A percentile compares a stretch with the other conserved stretches of the same genome.
Conservation (phyloP, 2,113 vertebrate species). For the Ptychochromis oligacanthus region DNA sequence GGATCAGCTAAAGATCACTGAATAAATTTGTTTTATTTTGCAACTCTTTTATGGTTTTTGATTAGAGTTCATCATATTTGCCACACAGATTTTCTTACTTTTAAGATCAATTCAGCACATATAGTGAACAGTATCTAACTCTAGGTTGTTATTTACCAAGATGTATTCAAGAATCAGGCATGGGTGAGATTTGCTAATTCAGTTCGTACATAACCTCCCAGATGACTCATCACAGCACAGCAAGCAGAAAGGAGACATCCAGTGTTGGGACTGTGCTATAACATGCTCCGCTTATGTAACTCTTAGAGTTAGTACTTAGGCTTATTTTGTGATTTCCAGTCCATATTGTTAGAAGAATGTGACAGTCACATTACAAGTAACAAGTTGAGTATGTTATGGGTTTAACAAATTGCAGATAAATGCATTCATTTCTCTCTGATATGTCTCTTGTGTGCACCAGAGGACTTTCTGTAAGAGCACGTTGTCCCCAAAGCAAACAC, state of each 20-base stretch:
- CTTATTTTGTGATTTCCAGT: constrained; percentile 38
- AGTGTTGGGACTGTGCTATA: constrained; percentile 44
- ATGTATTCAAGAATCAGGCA: constrained; percentile 33
- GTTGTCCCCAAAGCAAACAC: constrained; percentile 20
- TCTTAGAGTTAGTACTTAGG: constrained; percentile 51
- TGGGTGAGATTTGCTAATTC: constrained; percentile 45
- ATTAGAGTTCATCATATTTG: neutral
- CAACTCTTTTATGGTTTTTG: neutral
- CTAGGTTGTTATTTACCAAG: constrained; percentile 1
- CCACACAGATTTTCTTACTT: neutral
- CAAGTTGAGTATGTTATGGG: neutral
- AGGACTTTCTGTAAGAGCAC: neutral
- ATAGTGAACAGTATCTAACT: neutral
- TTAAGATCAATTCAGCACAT: neutral
- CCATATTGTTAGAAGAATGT: constrained; percentile 9
- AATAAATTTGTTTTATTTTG: neutral
- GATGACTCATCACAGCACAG: constrained; percentile 61
- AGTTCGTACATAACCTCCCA: constrained; percentile 37
- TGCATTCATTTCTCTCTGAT: neutral
- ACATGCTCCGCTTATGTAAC: constrained; percentile 67
- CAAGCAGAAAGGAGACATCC: constrained; percentile 62
- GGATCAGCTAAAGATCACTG: neutral
- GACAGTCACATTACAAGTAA: constrained; percentile 19
- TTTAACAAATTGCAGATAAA: constrained; percentile 16
- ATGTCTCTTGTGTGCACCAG: neutral